Percentiles rank a stretch among this genome's conserved stretches.
Evolutionary conservation across 1,140 invertebrate species (phyloP).

Genomic region (Neotoxoptera formosana): DNA sequence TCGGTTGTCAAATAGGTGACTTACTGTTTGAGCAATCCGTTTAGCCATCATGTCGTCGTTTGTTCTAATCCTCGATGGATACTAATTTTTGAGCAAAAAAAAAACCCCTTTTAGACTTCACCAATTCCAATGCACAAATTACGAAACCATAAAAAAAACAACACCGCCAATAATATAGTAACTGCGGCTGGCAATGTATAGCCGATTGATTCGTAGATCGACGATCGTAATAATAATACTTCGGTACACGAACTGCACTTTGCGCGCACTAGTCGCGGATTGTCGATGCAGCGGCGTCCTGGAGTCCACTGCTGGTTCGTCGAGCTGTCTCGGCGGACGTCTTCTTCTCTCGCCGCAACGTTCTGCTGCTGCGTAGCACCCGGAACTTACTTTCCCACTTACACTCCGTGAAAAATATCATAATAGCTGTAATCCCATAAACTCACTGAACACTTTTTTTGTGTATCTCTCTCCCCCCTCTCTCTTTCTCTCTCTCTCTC

Average conservation of each 20-base stretch:
- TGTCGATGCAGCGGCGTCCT: slow-evolving; percentile 14
- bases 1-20: neutral
- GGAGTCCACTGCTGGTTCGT: slow-evolving; percentile 35
- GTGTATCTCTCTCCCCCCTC: neutral
- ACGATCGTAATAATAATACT: too few relatives aligned
- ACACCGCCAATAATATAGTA: neutral
- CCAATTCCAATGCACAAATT: neutral
- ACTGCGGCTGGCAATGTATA: neutral
- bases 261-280: neutral
- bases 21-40: neutral
- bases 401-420: neutral
- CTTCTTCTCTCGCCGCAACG: slow-evolving; percentile 38
- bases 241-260: neutral
- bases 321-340: slow-evolving; percentile 6
- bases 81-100: neutral
- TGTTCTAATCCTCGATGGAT: neutral
- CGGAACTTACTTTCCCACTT: slow-evolving; percentile 57
- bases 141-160: neutral
- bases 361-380: slow-evolving; percentile 43
- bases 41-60: neutral
- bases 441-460: slow-evolving; percentile 26
- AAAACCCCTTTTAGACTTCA: neutral
- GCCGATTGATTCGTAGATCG: neutral
- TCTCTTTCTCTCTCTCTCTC: neutral
- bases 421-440: slow-evolving; percentile 25